These are phyloP conservation scores for Antitype chi DNA, from an alignment of 2,888 invertebrate genomes.

Conservation along the genomic window DNA sequence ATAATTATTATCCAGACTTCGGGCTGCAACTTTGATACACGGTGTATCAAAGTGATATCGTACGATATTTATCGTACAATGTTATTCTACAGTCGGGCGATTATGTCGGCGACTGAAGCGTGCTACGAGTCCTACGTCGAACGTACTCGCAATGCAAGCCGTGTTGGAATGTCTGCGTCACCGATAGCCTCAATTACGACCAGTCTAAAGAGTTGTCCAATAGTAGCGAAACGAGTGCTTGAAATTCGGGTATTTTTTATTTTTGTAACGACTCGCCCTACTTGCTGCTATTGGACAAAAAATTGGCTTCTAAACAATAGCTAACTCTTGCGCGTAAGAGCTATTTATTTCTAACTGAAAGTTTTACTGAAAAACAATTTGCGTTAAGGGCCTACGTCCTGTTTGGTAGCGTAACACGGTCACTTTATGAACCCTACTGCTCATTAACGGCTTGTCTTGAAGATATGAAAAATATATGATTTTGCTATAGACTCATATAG, in stretches of 20 bases:
- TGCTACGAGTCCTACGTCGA: constrained; percentile 20
- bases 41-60: constrained; percentile 10
- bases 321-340: not conserved
- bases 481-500: too few species aligned
- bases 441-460: too few species aligned
- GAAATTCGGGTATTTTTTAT: constrained; percentile 24
- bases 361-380: not conserved
- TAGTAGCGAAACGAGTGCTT: constrained; percentile 33
- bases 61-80: constrained; percentile 22
- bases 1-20: not conserved
- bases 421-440: too few species aligned
- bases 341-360: not conserved
- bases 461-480: too few species aligned
- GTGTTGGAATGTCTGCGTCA: constrained; percentile 47
- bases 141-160: constrained; percentile 14
- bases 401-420: too few species aligned
- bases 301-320: not conserved
- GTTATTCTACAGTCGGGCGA: constrained; percentile 12
- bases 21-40: not conserved
- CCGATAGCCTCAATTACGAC: constrained; percentile 39
- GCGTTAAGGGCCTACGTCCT: too few species aligned
- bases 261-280: not conserved
- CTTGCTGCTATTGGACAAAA: constrained; percentile 3
- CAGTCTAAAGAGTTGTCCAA: constrained; percentile 26
- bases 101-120: constrained; percentile 32